phyloP scores from a whole-genome alignment of 2,888 invertebrate genomes.

The Plagodis dolabraria region DNA sequence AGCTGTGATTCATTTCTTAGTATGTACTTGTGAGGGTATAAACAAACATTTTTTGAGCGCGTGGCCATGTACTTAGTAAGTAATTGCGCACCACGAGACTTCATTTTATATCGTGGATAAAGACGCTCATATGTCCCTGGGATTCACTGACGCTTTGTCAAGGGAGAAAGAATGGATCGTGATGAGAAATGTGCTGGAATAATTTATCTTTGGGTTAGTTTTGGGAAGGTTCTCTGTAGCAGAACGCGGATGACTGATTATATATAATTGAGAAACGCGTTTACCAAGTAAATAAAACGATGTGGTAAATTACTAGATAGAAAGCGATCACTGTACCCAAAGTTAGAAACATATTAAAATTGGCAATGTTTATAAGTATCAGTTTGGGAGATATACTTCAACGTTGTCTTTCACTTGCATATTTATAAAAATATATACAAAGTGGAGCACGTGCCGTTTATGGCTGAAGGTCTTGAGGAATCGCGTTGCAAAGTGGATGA shows the following conservation, averaged over 20 bases:
- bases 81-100: slow-evolving; percentile 60
- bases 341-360: too few species aligned
- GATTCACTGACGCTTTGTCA: slow-evolving; percentile 74
- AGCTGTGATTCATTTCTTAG: slow-evolving; percentile 75
- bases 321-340: slow-evolving; percentile 54
- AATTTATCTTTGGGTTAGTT: slow-evolving; percentile 78
- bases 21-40: slow-evolving; percentile 50
- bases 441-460: slow-evolving; percentile 74
- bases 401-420: slow-evolving; percentile 63
- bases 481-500: slow-evolving; percentile 68
- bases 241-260: slow-evolving; percentile 67
- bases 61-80: slow-evolving; percentile 58
- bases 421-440: slow-evolving; percentile 71
- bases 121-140: slow-evolving; percentile 69
- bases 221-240: slow-evolving; percentile 66
- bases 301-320: slow-evolving; percentile 70
- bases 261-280: slow-evolving; percentile 72
- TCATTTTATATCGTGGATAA: slow-evolving; percentile 76
- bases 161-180: slow-evolving; percentile 71
- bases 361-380: too few species aligned
- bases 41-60: slow-evolving; percentile 49
- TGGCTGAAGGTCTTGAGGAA: slow-evolving; percentile 69
- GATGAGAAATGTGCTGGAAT: slow-evolving; percentile 78
- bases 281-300: slow-evolving; percentile 64
- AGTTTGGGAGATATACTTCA: slow-evolving; percentile 50